Evolutionary conservation across 2,888 invertebrate genomes (phyloP), one percentile per base, ranked within the genome.

Genomic region (Hoplodrina blanda): DNA sequence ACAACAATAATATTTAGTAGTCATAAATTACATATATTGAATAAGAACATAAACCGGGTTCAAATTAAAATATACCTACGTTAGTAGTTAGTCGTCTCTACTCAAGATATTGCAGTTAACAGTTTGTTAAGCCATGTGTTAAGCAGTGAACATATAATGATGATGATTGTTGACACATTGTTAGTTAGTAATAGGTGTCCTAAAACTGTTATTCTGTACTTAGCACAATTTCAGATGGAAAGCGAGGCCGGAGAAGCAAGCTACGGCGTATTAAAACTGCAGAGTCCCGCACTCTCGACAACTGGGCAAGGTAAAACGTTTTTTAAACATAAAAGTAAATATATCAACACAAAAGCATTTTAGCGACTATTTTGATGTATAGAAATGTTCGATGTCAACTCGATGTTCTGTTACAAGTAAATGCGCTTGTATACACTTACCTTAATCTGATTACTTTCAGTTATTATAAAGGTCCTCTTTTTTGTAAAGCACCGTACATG

Each of bases 211-310:
- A 62, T 57, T 30, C 11, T 53, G 10, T 69, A 76, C 20, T 54
- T 37, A 33, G 19, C 69, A 62, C 30, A 77, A 53, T 91, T 91
- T 37, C 85, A 96, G 95, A 94, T 96, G 95, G 95, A 96, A 80
- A 93, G 91, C 68, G 95, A 95, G 87, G 86, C 88, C 1, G 93
- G 92, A 0, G 95, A 95, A 67, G 81, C 91, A 1, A 97, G 97
- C 85, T 98, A 98, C 82, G 98, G 98, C 1, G 97, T 98, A 0
- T 90, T 98, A 62, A 98, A 98, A 85, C 95, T 98, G 73, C 98
- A 98, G 88, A 97, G 97, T 44, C 97, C 97, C 2, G 96, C 96
- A 64, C 92, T 95, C 3, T 92, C 94, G 7, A 85, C 90, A 6
- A 82, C 89, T 10, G 92, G 90, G 67, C 90, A 88, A 86, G 91